phyloP scores from a whole-genome alignment of 2,113 vertebrate genomes.

The Rattus norvegicus region GRCr8 NC_086030.1:42038501-42039000 shows the following conservation, averaged over 20 bases:
- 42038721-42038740: neutral
- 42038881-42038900: neutral
- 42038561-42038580: neutral
- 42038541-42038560: neutral
- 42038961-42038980: neutral
- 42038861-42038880: neutral
- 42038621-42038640: neutral
- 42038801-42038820: fast-evolving
- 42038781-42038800: neutral
- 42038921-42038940: neutral
- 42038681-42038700: neutral
- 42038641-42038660: neutral
- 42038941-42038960: neutral
- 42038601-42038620: neutral
- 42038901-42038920: neutral
- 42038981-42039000: neutral
- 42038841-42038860: neutral
- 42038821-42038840: too few relatives aligned
- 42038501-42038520: neutral
- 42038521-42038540: neutral
- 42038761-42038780: neutral
- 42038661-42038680: neutral
- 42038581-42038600: neutral
- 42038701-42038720: neutral
- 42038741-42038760: neutral